Conservation (phyloP, 2,888 invertebrate genomes). For the Trilocha varians region DNA sequence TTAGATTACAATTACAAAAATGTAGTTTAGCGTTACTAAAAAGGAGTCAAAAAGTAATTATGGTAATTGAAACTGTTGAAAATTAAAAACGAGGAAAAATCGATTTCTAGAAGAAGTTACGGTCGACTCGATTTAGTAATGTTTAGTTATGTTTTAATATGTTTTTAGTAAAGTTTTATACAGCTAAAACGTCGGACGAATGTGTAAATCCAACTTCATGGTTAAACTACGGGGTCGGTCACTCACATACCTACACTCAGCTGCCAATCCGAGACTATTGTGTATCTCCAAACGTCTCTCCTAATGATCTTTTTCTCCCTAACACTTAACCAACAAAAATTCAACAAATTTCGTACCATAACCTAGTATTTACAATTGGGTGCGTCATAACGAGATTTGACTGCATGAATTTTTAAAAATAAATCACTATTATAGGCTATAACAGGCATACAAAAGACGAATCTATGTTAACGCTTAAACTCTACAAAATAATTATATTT, state of each 20-base stretch:
- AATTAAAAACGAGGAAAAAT: no score
- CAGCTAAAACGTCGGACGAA: background rate
- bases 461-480: constrained; percentile 14
- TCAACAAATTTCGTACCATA: constrained; percentile 5
- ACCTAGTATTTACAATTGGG: constrained; percentile 10
- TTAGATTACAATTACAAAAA: no score
- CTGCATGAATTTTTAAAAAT: constrained; percentile 61
- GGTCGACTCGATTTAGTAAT: no score
- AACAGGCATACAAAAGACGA: constrained; percentile 12
- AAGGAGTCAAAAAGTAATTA: no score
- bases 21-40: no score
- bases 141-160: no score
- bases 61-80: no score
- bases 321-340: constrained; percentile 21
- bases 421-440: constrained; percentile 24
- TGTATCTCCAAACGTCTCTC: background rate
- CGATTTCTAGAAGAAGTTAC: no score
- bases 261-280: constrained; percentile 16
- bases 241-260: constrained; percentile 28
- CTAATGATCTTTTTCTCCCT: constrained; percentile 59
- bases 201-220: background rate
- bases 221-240: constrained; percentile 19
- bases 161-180: no score
- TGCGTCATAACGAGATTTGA: constrained; percentile 79
- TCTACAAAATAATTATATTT: constrained; percentile 27